A percentile compares a stretch with the other conserved stretches of the same genome.
phyloP scores from a whole-genome alignment of 2,797 vertebrate genomes.

The Myiothlypis chrysogaster region DNA sequence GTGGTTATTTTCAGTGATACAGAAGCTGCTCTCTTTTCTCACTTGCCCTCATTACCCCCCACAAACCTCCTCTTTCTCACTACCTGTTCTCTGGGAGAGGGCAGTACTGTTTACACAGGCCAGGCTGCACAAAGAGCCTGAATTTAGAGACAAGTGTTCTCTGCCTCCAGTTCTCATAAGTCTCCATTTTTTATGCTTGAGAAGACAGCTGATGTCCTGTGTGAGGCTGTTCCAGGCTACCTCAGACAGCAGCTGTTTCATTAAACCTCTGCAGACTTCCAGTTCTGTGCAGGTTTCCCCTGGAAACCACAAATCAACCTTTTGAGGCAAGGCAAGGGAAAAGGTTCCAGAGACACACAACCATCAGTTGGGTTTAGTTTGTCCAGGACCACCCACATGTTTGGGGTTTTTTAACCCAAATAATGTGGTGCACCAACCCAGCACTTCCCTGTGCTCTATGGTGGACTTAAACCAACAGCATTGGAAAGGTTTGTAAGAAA shows the following conservation, averaged over 20 bases:
- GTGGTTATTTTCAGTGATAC: background rate
- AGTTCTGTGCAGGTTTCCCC: background rate
- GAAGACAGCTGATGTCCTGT: background rate
- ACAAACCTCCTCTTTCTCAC: background rate
- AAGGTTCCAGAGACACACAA: background rate
- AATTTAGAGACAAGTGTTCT: background rate
- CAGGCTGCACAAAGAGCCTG: background rate
- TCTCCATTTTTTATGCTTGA: background rate
- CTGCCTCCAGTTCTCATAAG: background rate
- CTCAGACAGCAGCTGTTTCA: background rate
- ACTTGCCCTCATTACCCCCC: background rate
- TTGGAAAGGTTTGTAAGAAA: background rate
- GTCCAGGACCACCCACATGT: accelerated
- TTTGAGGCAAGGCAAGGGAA: background rate
- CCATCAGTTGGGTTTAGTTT: background rate
- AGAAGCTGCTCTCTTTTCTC: background rate
- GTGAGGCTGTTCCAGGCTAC: background rate
- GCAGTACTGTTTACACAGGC: background rate
- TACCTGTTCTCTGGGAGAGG: background rate
- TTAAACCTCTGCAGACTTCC: background rate
- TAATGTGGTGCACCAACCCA: background rate
- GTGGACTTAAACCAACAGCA: background rate
- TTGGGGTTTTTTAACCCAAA: background rate
- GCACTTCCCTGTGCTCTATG: background rate
- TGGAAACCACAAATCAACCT: background rate